Evolutionary conservation across 2,113 vertebrate genomes (phyloP), one percentile per base, ranked within the genome.

Genomic region (Ctenodactylus gundi): DNA sequence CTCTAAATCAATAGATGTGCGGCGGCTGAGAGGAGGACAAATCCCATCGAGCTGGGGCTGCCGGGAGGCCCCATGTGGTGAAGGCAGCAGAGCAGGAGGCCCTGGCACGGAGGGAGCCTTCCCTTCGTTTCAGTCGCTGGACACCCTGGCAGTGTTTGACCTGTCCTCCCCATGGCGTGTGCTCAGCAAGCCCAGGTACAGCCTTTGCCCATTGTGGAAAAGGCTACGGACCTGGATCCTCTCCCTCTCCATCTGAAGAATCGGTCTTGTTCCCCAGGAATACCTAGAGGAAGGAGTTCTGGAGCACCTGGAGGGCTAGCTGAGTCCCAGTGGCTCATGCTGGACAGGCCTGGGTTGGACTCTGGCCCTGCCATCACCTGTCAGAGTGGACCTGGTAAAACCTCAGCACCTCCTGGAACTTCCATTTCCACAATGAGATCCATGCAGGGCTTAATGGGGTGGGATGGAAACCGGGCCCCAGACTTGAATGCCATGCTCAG

Each of bases 381-480:
- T 62, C 0, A 0, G 49, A 60, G 49, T 4, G 10, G 44, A 11
- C 36, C 41, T 34, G n/a, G 36, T 13, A 0, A 17, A 68, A 25
- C 70, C 25, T 29, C 3, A 15, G 3, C 3, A 25, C 4, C 31
- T 93, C 34, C 49, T n/a, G 31, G 53, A 29, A 27, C 81, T 34
- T 78, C 41, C 27, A 12, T 58, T 78, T 60, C 64, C 34, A 77
- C 13, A 29, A 1, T 7, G 6, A 3, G 4, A 41, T 44, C 3
- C 12, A 34, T 31, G 34, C 27, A 21, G 55, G 39, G 49, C n/a
- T n/a, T n/a, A n/a, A n/a, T n/a, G 41, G 20, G 11, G 7, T 41
- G 0, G 23, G 20, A 27, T 7, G 36, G 39, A 27, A 51, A 11
- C 23, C 31, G 4, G 34, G 18, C 39, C 62, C 0, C 1, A 5